Base-by-base conservation (phyloP, 2,888 invertebrate genomes). In the Andrena minutula region DNA sequence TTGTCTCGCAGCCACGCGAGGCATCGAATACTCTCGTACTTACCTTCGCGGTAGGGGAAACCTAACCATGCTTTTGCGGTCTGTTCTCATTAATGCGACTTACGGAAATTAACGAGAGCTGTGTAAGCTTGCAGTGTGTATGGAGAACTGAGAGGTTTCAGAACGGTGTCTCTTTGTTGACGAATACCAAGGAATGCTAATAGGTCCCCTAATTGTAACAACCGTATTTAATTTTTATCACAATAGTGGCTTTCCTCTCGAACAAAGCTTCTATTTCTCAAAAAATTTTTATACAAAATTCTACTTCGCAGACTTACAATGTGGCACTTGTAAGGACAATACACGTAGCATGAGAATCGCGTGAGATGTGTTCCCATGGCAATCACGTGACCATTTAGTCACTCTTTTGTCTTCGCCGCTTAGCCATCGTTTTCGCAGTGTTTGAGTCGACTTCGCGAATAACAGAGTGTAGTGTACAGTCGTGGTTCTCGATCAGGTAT, bases 401-500 rank as follows among this genome's bases (percentile, higher is more conserved):
- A 20, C 10, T 47, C 26, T 60, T 32, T 30, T 49, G 6, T 16
- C 6, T 26, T 16, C 32, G 6, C 1, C 10, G n/a, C 20, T 8
- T 6, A 26, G 26, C 16, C 30, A 61, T 23, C 35, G 66, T 51
- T 23, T 20, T 60, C 32, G 7, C 41, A 58, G 28, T 32, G 63
- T 41, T 41, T 1, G 6, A 49, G 69, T 30, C 16, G 71, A 16
- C 30, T 1, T 7, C 35, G 8, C 20, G 73, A 78, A 30, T 63
- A 49, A 8, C 32, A 28, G 30, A 68, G 68, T 35, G 41, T 47
- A 58, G 28, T 2, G 35, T 7, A 56, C 60, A 66, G 56, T 35
- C 76, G 47, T 64, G 58, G 72, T 20, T 28, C 71, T 51, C 58
- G 60, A 47, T 72, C 75, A 35, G 56, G 26, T 76, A 30, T 72